Evolutionary conservation across 2,113 vertebrate species (phyloP).

Genomic region (Tringa solitaria): DNA sequence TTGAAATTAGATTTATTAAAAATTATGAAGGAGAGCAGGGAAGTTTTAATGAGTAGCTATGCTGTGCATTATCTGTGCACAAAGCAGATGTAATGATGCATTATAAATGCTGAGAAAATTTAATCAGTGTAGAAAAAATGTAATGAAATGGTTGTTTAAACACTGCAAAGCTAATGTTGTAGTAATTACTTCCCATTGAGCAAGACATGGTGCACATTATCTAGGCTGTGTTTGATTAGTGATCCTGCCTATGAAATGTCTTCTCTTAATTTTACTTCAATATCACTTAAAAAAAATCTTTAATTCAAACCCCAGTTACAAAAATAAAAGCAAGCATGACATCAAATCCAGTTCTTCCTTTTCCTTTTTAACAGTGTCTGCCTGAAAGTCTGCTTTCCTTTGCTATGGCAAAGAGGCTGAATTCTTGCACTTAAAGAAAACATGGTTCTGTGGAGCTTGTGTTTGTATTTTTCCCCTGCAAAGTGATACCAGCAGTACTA

Average conservation of each 20-base stretch:
- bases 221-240: conserved; percentile 72
- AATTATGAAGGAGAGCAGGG: conserved; percentile 63
- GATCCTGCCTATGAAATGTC: conserved; percentile 59
- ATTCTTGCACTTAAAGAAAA: neutral
- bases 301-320: conserved; percentile 7
- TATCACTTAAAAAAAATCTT: conserved; percentile 47
- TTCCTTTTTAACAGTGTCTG: neutral
- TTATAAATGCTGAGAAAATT: conserved; percentile 77
- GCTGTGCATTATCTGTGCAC: conserved; percentile 70
- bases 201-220: conserved; percentile 60
- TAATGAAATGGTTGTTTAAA: conserved; percentile 83
- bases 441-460: neutral
- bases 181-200: conserved; percentile 77
- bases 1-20: conserved; percentile 75
- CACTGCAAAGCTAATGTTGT: conserved; percentile 75
- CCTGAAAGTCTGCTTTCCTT: neutral
- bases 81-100: conserved; percentile 80
- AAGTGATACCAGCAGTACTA: neutral
- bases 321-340: neutral
- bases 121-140: conserved; percentile 77
- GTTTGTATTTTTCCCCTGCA: neutral
- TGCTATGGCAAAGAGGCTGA: neutral
- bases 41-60: conserved; percentile 70
- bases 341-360: neutral
- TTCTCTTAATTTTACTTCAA: conserved; percentile 61